A percentile compares a stretch with the other conserved stretches of the same genome.
These are phyloP conservation scores for Philopedon plagiatum DNA, from an alignment of 2,888 invertebrate species.

Conservation along the genomic window DNA sequence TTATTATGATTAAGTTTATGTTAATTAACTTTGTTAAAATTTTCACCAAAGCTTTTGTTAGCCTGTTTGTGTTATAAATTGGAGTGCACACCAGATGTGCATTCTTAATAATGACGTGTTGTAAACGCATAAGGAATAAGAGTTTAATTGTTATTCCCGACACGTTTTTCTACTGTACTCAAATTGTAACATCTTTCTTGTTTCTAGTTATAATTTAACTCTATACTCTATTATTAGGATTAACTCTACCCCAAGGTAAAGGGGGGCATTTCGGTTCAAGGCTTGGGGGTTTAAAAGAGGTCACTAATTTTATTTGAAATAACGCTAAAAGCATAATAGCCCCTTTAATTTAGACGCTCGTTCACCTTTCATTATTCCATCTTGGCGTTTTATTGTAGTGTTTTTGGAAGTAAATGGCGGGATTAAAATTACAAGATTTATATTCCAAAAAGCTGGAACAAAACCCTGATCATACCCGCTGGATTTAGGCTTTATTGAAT, in stretches of 20 bases:
- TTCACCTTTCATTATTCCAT: conserved; percentile 26
- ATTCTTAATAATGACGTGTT: conserved; percentile 8
- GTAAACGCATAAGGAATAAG: neutral
- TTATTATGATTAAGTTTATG: conserved; percentile 29
- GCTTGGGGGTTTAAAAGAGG: conserved; percentile 5
- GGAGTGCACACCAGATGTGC: conserved; percentile 20
- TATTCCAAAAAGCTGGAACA: conserved; percentile 9
- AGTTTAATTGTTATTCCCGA: neutral
- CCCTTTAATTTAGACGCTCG: conserved; percentile 14
- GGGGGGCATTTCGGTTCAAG: neutral
- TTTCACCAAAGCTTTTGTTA: conserved; percentile 11
- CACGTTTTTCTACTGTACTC: neutral
- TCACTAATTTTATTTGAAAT: conserved; percentile 21
- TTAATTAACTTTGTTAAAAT: conserved; percentile 21
- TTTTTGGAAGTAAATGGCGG: conserved; percentile 20
- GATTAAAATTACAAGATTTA: conserved; percentile 28
- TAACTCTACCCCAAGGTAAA: conserved; percentile 1
- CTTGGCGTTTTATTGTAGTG: conserved; percentile 17
- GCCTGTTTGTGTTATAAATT: conserved; percentile 26
- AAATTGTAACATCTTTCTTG: neutral
- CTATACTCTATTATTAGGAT: conserved; percentile 11
- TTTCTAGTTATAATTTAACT: conserved; percentile 13
- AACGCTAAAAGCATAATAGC: conserved; percentile 20
- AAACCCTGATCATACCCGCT: conserved; percentile 4
- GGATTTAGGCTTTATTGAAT: conserved; percentile 9